phyloP scores from a whole-genome alignment of 2,797 vertebrate species.

The Arctocebus calabarensis region DNA sequence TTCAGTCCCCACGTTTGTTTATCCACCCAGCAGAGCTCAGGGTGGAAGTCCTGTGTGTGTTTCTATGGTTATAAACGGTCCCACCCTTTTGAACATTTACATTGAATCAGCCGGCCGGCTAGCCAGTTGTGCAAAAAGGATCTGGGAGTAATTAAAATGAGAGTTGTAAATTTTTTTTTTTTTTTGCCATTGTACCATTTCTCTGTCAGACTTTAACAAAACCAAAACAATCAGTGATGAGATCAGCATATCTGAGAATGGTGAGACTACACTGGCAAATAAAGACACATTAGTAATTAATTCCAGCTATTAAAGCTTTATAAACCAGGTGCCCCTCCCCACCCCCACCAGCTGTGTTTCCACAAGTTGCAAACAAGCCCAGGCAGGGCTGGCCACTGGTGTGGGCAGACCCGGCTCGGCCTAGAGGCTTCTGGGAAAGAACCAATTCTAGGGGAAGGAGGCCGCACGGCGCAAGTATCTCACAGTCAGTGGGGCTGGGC shows the following conservation, averaged over 20 bases:
- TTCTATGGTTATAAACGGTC: constrained; percentile 75
- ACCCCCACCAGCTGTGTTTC: not conserved
- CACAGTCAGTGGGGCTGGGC: not conserved
- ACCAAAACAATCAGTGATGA: constrained; percentile 51
- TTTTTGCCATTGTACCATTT: constrained; percentile 57
- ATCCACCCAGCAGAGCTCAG: constrained; percentile 45
- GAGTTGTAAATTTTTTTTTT: not conserved
- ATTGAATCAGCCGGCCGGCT: constrained; percentile 60
- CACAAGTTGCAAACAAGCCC: not conserved
- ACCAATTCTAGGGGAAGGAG: not conserved
- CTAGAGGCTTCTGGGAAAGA: constrained; percentile 18
- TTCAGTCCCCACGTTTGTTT: constrained; percentile 52
- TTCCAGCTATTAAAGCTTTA: not conserved
- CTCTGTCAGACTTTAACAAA: constrained; percentile 62
- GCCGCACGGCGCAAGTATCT: not conserved
- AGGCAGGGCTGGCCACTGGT: not conserved
- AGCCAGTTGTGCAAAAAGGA: constrained; percentile 19
- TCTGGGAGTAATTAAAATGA: constrained; percentile 78
- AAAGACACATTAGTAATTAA: constrained; percentile 33
- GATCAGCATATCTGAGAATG: constrained; percentile 37
- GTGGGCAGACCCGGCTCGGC: not conserved
- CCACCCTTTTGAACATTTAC: constrained; percentile 76
- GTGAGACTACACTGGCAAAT: constrained; percentile 41
- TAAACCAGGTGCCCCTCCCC: not conserved
- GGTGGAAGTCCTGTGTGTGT: constrained; percentile 63